Evolutionary conservation across 2,797 vertebrate species (phyloP), one percentile per base, ranked within the genome.

Genomic region (Acanthurus lineatus): DNA sequence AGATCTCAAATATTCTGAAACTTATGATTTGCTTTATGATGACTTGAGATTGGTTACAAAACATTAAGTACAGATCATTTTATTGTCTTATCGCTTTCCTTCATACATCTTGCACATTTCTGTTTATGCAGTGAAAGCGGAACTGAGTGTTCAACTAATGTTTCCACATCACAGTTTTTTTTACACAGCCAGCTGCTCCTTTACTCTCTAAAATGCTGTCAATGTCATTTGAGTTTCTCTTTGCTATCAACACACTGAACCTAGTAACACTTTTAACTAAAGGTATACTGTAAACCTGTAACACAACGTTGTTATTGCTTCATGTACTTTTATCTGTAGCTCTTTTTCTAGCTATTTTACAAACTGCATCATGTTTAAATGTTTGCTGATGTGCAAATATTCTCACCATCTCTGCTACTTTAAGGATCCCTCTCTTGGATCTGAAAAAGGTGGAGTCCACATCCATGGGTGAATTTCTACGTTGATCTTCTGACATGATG

Each of bases 361-460:
- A 61, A 71, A 56, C 32, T 8, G 32, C 32, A 48, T 60, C 54
- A 65, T 4, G 16, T 32, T 69, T 15, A 32, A 47, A 35, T 2
- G 38, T 40, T 20, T 19, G 2, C 45, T 8, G 15, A 52, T 20
- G 20, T 14, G 25, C 5, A 17, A 51, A 28, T 32, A 7, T 1
- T 71, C 93, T 95, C 79, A 95, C 95, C 93, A 92, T 79, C 82
- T 95, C 92, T 70, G 89, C 73, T 15, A 88, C 56, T 86, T 95
- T 95, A 76, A 96, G 70, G 22, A 88, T 53, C 17, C 93, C 92
- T 78, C 91, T 91, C 72, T 57, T 81, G 59, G 94, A 93, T 73
- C 86, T 92, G 69, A 95, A 65, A 68, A 95, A 94, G 32, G 64
- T 48, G 1, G 14, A 9, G 79, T 95, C 85, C 47, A 93, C 22